Evolutionary conservation across 2,888 invertebrate genomes (phyloP), one percentile per base, ranked within the genome.

Genomic region (Corbicula japonica): DNA sequence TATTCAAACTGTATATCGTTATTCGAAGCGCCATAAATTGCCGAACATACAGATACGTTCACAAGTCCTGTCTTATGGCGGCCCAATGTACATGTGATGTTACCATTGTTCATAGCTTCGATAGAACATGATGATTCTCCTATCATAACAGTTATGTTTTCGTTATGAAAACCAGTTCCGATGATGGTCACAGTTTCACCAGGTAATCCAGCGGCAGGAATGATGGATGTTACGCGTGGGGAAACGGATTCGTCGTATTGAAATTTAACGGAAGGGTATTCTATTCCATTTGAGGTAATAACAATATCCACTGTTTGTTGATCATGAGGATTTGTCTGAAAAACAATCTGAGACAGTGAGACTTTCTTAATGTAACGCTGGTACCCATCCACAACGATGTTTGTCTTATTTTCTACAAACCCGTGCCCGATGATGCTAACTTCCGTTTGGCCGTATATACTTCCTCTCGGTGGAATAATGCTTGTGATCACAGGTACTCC

Each of bases 361-460:
- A 77, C 75, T 12, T 80, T 58, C 15, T 35, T 54, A 8, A 89
- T 76, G 0, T 60, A 50, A 65, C 91, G 90, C 0, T 54, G 18
- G 34, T 66, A 70, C 2, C 81, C 83, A 60, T 79, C 86, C 18
- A 89, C 32, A 5, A 54, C 78, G 3, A 91, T 88, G 15, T 54
- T 35, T 5, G 88, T 82, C 32, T 83, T 73, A n/a, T 60, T 75
- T 8, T 58, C 63, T 28, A 79, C 76, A 66, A 91, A 90, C 1
- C 90, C 91, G 54, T 80, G 85, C 5, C 91, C 91, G 8, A 41
- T 6, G 35, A 84, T 80, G 0, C 78, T 76, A 23, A 84, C 48
- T 23, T 28, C 30, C 18, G 80, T 80, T 18, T 72, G 52, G 15
- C 84, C 84, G 68, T 80, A 54, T 3, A 84, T 77, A 52, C 89